These are phyloP conservation scores for Channa maculata DNA, from an alignment of 2,113 vertebrate genomes.

Conservation along the genomic window DNA sequence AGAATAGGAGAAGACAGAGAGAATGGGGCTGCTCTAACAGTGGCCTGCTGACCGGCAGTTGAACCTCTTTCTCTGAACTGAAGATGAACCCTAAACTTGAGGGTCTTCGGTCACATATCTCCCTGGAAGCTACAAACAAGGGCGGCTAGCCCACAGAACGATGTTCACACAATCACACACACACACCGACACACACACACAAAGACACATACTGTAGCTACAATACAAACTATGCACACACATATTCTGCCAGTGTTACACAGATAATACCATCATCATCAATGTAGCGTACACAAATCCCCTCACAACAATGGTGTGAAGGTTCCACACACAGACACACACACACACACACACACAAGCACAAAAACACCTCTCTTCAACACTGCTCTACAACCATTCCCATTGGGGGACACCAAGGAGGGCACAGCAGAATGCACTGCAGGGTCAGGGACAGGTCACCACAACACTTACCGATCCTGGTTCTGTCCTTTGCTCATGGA, in stretches of 20 bases:
- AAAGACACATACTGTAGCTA: background rate
- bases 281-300: slow-evolving; percentile 46
- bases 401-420: slow-evolving; percentile 60
- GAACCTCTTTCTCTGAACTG: slow-evolving; percentile 85
- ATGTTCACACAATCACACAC: slow-evolving; percentile 44
- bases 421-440: slow-evolving; percentile 62
- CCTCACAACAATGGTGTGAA: slow-evolving; percentile 51
- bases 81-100: slow-evolving; percentile 85
- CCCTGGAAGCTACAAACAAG: slow-evolving; percentile 76
- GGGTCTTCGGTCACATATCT: slow-evolving; percentile 80
- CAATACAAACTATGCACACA: background rate
- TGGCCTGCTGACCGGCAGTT: slow-evolving; percentile 81
- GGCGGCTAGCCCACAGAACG: slow-evolving; percentile 62
- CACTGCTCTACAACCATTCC: slow-evolving; percentile 57
- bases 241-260: slow-evolving; percentile 24
- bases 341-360: background rate
- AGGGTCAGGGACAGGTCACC: slow-evolving; percentile 80
- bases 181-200: slow-evolving; percentile 22
- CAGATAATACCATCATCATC: slow-evolving; percentile 57
- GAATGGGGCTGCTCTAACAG: slow-evolving; percentile 60
- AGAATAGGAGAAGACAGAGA: slow-evolving; percentile 43
- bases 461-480: slow-evolving; percentile 61
- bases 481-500: slow-evolving; percentile 56
- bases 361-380: background rate
- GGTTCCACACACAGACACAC: background rate